Evolutionary conservation across 2,113 vertebrate species (phyloP), one percentile per base, ranked within the genome.

Genomic region (Calyptommatus sinebrachiatus): DNA sequence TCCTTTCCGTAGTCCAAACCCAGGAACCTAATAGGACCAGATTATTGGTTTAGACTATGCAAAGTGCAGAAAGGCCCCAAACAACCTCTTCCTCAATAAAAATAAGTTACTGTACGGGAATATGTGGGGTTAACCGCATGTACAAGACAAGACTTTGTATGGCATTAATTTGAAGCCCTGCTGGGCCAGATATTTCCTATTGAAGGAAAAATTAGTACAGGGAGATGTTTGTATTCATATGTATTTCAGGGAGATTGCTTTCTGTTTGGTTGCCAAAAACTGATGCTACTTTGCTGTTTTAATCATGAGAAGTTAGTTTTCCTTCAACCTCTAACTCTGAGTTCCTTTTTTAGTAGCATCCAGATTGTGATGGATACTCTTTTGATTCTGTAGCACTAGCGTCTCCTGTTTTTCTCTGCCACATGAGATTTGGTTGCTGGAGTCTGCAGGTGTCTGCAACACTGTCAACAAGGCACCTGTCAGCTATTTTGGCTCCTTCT

Each of bases 391-490:
- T 12, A 83, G 74, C 75, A 69, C 61, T 77, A 71, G 73, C 73
- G 1, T 29, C 82, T 80, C 86, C 82, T 35, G n/a, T 29, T 66
- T 66, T 14, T 28, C n/a, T 8, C 74, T 71, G 77, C 76, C 75
- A 69, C 63, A 24, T 61, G 81, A 85, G 88, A 81, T 7, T 74
- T 85, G 86, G 63, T 41, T 61, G 75, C 88, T 67, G 73, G 29
- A 82, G 89, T 82, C 89, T 85, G 84, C 89, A 89, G 90, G 89
- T 91, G 89, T 82, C 86, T 82, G 70, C 45, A 9, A 22, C 0
- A 22, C 78, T 89, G 73, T 90, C 88, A 84, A 86, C 89, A 88
- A 88, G 92, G 85, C 91, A 94, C 92, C 92, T 92, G 91, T 92
- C 86, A 90, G 92, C 89, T 91, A 86, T 88, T 77, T 91, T 84